Base-by-base conservation (phyloP, 2,113 vertebrate species). In the Podilymbus podiceps region DNA sequence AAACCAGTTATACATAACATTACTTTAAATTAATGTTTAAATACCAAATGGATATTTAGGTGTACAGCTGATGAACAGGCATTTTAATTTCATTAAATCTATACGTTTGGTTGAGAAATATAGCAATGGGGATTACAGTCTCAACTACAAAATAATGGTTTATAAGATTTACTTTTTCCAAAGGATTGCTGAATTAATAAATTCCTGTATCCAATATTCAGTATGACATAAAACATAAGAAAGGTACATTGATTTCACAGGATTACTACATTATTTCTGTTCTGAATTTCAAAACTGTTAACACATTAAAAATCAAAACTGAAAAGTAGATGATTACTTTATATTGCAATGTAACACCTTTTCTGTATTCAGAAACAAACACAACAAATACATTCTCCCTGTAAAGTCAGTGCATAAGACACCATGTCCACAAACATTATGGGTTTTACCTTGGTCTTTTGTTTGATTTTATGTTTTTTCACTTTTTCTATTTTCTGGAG, bases 401-500 rank as follows among this genome's bases (percentile, higher is more conserved):
- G 24, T 83, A 67, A 93, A 71, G 9, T 68, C 46, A 84, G 50
- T 87, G 21, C 33, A 56, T 80, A 97, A 89, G 27, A 72, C 55
- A 91, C 91, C 60, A 76, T 11, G 25, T 86, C 85, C 42, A 84
- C 53, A 93, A 94, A 79, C 62, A 73, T 91, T 84, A 95, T 3
- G 19, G 33, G 21, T 55, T 97, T 93, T 95, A 89, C 88, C 52
- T 33, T 92, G 77, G 62, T 59, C 33, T 94, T 95, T 66, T 91
- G 64, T 81, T 95, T 95, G 59, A 94, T 93, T 93, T 94, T 86
- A 85, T 96, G 38, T 96, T 85, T 33, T 95, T 97, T 94, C 40
- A 81, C 17, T 76, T 97, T 96, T 97, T 96, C 85, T 86, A 35
- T 95, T 95, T 97, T 97, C 85, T 93, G 71, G 73, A 92, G 75